Evolutionary conservation across 37 sponge, comb jelly and placozoan species (phyloP).

Genomic region (Geodia barretti): DNA sequence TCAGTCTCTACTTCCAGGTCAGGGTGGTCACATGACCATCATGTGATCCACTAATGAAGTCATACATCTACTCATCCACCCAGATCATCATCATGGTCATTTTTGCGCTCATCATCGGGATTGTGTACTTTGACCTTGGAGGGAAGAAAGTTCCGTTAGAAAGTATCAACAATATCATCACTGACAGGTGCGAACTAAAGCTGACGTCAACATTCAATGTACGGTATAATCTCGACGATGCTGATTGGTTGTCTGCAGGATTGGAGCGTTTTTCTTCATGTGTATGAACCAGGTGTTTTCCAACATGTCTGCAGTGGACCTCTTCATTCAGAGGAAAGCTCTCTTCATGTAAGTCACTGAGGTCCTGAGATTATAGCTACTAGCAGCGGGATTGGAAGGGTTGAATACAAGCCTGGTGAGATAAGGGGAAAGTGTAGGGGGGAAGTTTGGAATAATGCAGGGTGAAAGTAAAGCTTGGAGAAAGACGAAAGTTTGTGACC

Average conservation of each 20-base stretch:
- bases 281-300: conserved; percentile 73
- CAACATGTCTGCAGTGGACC: conserved; percentile 75
- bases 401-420: no score
- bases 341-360: conserved; percentile 64
- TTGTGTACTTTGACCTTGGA: conserved; percentile 57
- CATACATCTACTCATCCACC: neutral
- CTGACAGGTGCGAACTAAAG: neutral
- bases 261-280: conserved; percentile 87
- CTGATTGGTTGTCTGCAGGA: conserved; percentile 12
- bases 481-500: no score
- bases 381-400: neutral
- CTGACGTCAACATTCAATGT: no score
- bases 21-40: neutral
- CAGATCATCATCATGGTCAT: conserved; percentile 49
- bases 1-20: conserved; percentile 56
- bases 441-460: no score
- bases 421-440: no score
- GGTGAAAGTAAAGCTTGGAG: no score
- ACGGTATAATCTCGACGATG: no score
- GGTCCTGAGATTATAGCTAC: neutral
- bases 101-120: conserved; percentile 63
- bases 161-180: conserved; percentile 23
- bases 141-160: conserved; percentile 9
- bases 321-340: conserved; percentile 69
- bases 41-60: neutral